Percentiles rank a stretch among this genome's conserved stretches.
These are phyloP conservation scores for Dipodomys ordii DNA, from an alignment of 2,113 vertebrate genomes.

Conservation along the genomic window DNA sequence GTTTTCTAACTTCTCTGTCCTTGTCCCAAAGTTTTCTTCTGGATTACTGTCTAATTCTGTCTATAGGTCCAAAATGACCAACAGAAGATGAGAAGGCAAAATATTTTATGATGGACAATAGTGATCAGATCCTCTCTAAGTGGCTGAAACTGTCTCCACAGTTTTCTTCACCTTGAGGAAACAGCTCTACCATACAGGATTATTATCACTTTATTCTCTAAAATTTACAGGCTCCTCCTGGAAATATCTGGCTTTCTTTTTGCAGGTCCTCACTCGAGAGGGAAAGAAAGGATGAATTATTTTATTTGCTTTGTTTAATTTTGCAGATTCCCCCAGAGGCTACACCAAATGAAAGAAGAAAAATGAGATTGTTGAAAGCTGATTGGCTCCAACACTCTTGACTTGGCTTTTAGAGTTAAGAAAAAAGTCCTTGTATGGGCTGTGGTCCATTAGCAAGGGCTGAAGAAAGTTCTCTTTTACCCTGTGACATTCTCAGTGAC, in stretches of 20 bases:
- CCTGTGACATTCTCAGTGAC: not conserved
- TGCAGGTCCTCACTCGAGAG: conserved; percentile 19
- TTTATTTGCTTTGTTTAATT: conserved; percentile 68
- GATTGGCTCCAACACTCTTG: not conserved
- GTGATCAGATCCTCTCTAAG: conserved; percentile 9
- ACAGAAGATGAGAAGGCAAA: not conserved
- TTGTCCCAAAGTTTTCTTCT: not conserved
- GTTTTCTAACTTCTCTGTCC: not conserved
- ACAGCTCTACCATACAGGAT: not conserved
- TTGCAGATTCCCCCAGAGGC: conserved; percentile 14
- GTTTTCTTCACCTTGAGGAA: not conserved
- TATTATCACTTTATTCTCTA: conserved; percentile 49
- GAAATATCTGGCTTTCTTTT: conserved; percentile 37
- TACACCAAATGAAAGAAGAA: conserved; percentile 23
- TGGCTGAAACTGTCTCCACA: not conserved
- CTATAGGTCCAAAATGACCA: not conserved
- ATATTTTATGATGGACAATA: not conserved
- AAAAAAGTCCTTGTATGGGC: not conserved
- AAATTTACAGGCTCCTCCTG: conserved; percentile 25
- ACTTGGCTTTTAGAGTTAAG: not conserved
- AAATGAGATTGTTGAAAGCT: not conserved
- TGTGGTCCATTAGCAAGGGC: conserved; percentile 3
- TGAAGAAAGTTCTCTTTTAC: not conserved
- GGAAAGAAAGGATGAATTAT: conserved; percentile 1
- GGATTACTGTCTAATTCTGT: not conserved